Conservation (phyloP, 2,888 invertebrate species). For the Tanytarsus gracilentus region DNA sequence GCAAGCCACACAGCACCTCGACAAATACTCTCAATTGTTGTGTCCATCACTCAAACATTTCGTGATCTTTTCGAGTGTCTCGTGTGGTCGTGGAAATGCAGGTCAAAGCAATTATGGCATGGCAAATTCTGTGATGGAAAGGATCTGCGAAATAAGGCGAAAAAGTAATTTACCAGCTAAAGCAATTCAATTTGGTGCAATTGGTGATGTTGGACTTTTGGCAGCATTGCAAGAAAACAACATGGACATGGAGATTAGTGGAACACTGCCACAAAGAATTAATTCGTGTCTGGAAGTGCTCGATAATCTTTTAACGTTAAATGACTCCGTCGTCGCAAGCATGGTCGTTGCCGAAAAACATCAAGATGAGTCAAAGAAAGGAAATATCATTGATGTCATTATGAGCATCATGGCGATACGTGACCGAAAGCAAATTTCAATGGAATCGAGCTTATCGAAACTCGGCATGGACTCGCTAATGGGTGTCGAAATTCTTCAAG, state of each 20-base stretch:
- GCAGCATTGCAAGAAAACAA: slow-evolving; percentile 49
- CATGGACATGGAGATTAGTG: slow-evolving; percentile 45
- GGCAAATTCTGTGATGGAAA: slow-evolving; percentile 78
- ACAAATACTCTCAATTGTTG: slow-evolving; percentile 48
- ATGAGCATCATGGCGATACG: slow-evolving; percentile 24
- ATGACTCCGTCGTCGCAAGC: slow-evolving; percentile 48
- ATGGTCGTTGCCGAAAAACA: slow-evolving; percentile 59
- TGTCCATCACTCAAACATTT: slow-evolving; percentile 52
- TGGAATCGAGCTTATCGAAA: slow-evolving; percentile 63
- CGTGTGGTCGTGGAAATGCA: slow-evolving; percentile 74
- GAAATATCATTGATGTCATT: slow-evolving; percentile 31
- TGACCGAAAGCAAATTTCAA: slow-evolving; percentile 54
- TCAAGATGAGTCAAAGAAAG: slow-evolving; percentile 39
- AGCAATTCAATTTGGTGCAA: slow-evolving; percentile 57
- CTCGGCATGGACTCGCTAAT: slow-evolving; percentile 90
- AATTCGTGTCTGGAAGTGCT: slow-evolving; percentile 53
- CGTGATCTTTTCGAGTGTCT: slow-evolving; percentile 76
- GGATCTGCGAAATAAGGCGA: slow-evolving; percentile 47
- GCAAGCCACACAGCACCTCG: slow-evolving; percentile 60
- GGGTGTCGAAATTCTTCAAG: slow-evolving; percentile 86
- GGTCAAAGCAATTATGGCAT: slow-evolving; percentile 84
- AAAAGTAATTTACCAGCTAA: slow-evolving; percentile 46
- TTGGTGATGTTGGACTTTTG: slow-evolving; percentile 59
- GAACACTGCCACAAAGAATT: slow-evolving; percentile 60
- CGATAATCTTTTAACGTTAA: slow-evolving; percentile 49